Evolutionary conservation across 2,797 vertebrate species (phyloP), one percentile per base, ranked within the genome.

Genomic region (Sebastes iracundus): DNA sequence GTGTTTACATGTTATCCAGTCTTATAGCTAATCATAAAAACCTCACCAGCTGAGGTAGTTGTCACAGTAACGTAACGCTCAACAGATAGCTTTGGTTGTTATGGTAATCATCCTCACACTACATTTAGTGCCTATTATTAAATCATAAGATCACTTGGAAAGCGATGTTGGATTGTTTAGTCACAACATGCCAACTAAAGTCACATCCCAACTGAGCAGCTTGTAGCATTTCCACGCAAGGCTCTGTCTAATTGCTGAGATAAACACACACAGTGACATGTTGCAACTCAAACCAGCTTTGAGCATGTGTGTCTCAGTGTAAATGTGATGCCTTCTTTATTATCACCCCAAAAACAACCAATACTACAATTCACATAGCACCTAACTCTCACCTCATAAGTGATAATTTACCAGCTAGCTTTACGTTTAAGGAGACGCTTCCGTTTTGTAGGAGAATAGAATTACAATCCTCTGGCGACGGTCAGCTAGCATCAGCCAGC

Each of bases 171-270:
- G 38, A 42, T 42, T 42, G 35, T 38, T 38, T 38, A 38, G 12
- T 38, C 35, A 38, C 35, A 38, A 64, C 32, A 75, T 71, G 35
- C 77, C 30, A 80, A 65, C 69, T 8, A 42, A 42, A 55, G 60
- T 75, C 38, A 74, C 73, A 76, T 72, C 28, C 33, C 23, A 76
- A 5, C 16, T 63, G 30, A 69, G 42, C 3, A 46, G 42, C 42
- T 46, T 0, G 42, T 18, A 20, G 68, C 83, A 5, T 81, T 79
- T 81, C 0, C 56, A 55, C 2, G 11, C 27, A 46, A 42, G 42
- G 66, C 42, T 46, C 0, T 46, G 42, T n/a, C 91, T 91, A 94
- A 77, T 86, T 87, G 82, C 86, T 93, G 91, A 72, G 33, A 90
- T 86, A 87, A 86, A 84, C 75, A 86, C 75, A 86, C 42, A 46